Evolutionary conservation across 2,888 invertebrate species (phyloP).

Genomic region (Thymelicus lineola): DNA sequence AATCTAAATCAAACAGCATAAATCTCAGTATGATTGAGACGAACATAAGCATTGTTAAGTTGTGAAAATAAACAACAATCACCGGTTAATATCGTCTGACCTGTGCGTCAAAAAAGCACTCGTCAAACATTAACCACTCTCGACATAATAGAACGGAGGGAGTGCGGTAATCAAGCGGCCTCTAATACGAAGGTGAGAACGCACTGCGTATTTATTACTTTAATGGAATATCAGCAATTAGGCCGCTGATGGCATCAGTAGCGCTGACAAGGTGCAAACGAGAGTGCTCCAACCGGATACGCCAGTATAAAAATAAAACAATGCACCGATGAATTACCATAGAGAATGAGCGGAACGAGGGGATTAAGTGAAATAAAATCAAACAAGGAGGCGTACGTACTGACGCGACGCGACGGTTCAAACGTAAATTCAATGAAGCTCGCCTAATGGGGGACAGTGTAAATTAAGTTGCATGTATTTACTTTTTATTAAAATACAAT

Average conservation of each 20-base stretch:
- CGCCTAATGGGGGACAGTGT: slow-evolving; percentile 16
- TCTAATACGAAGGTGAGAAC: slow-evolving; percentile 79
- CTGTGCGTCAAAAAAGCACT: slow-evolving; percentile 57
- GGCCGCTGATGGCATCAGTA: slow-evolving; percentile 78
- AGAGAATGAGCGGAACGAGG: slow-evolving; percentile 79
- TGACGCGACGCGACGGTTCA: slow-evolving; percentile 56
- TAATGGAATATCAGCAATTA: slow-evolving; percentile 85
- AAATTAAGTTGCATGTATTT: slow-evolving; percentile 20
- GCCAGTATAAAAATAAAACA: slow-evolving; percentile 77
- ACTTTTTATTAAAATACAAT: slow-evolving; percentile 1
- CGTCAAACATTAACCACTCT: slow-evolving; percentile 74
- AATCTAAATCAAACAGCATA: slow-evolving; percentile 20
- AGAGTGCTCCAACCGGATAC: slow-evolving; percentile 78
- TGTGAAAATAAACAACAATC: slow-evolving; percentile 66
- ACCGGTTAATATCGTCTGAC: slow-evolving; percentile 65
- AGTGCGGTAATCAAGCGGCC: slow-evolving; percentile 73
- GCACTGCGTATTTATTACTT: slow-evolving; percentile 79
- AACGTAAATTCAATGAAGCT: slow-evolving; percentile 41
- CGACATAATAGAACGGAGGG: slow-evolving; percentile 75
- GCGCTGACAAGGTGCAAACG: slow-evolving; percentile 85
- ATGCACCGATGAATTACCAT: slow-evolving; percentile 79
- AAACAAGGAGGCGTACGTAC: slow-evolving; percentile 73
- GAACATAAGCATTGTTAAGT: slow-evolving; percentile 42
- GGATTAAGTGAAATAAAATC: slow-evolving; percentile 81
- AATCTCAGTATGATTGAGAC: slow-evolving; percentile 27